phyloP scores from a whole-genome alignment of 2,113 vertebrate species.

The Nycticorax nycticorax region DNA sequence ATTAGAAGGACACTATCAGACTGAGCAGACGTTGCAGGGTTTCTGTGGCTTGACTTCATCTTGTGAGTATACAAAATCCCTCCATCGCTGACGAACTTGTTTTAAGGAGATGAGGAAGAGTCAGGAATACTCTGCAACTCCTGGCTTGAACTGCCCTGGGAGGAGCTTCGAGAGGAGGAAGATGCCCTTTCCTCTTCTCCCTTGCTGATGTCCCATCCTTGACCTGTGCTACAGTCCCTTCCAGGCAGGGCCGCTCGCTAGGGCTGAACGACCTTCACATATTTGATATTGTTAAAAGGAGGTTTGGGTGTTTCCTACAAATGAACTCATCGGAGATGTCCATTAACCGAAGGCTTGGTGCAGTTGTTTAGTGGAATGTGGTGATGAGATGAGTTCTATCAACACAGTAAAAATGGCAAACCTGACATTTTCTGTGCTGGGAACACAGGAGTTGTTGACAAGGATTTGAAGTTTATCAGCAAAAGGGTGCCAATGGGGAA shows the following conservation, averaged over 20 bases:
- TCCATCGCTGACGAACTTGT: accelerated
- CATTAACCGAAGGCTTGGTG: background rate
- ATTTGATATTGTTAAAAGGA: background rate
- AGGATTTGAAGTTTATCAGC: background rate
- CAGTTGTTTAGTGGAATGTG: background rate
- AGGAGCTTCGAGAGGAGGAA: background rate
- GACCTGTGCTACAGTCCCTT: background rate
- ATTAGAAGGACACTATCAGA: background rate
- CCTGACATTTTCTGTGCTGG: background rate
- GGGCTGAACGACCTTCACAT: background rate
- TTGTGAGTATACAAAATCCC: background rate
- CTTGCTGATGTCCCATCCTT: background rate
- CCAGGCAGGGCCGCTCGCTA: background rate
- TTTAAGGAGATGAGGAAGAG: background rate
- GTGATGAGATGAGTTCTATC: background rate
- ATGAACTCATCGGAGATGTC: background rate
- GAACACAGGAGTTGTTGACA: background rate
- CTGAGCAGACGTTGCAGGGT: background rate
- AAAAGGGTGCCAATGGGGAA: background rate
- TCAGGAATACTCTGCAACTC: background rate
- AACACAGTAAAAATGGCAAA: background rate
- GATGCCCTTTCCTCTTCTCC: background rate
- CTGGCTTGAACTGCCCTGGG: background rate
- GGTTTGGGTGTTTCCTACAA: background rate
- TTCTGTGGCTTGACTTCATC: background rate